Conservation (phyloP, 2,113 vertebrate genomes). For the cattle (Bos taurus) region DNA sequence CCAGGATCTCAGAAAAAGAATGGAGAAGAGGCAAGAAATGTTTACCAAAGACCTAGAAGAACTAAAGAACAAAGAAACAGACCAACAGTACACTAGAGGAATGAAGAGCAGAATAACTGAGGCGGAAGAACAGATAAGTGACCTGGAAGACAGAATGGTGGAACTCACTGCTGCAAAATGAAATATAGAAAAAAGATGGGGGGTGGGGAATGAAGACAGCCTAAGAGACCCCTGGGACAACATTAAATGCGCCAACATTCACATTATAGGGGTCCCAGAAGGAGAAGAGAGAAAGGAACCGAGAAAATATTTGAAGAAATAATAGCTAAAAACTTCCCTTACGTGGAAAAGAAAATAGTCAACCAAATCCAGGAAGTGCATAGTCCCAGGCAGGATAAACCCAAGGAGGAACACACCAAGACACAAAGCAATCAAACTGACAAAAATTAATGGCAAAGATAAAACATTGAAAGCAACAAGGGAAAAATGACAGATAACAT, state of each 20-base stretch:
- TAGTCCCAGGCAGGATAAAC: not conserved
- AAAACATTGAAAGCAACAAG: not conserved
- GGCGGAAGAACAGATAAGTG: not conserved
- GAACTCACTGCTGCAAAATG: not conserved
- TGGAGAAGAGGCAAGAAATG: not conserved
- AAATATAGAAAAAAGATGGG: not conserved
- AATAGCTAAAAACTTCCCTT: not conserved
- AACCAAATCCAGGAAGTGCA: not conserved
- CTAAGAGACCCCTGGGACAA: not conserved
- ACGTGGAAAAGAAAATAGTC: not conserved
- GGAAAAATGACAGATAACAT: not conserved
- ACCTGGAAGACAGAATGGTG: not conserved
- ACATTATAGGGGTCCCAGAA: not conserved
- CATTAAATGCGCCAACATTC: not conserved
- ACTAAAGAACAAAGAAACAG: not conserved
- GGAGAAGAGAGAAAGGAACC: not conserved
- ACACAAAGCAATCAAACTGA: not conserved
- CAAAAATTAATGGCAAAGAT: not conserved
- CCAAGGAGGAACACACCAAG: not conserved
- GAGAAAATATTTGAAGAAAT: not conserved
- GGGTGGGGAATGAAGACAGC: accelerated
- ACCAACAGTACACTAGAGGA: not conserved
- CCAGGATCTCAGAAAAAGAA: not conserved
- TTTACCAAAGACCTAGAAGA: not conserved
- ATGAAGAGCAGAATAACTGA: not conserved